These are phyloP conservation scores for Acromyrmex heyeri DNA, from an alignment of 1,140 invertebrate genomes.

Conservation along the genomic window DNA sequence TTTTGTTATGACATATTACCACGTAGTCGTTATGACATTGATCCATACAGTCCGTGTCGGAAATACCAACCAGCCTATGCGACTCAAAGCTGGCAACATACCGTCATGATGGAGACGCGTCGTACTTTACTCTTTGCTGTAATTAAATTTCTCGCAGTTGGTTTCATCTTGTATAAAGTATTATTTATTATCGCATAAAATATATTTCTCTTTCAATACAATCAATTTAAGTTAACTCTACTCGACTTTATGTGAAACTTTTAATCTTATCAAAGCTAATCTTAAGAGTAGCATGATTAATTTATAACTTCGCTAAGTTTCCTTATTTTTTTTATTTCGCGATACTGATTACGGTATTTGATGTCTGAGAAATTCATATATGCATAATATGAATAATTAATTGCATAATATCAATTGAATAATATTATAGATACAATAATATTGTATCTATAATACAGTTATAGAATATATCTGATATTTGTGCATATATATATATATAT, in stretches of 20 bases:
- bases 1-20: no score
- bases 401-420: not conserved
- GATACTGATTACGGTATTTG: not conserved
- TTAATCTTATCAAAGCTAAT: not conserved
- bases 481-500: no score
- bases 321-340: not conserved
- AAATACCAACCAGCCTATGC: not conserved
- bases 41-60: not conserved
- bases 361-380: not conserved
- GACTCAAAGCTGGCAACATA: constrained; percentile 3
- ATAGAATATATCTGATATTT: not conserved
- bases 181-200: constrained; percentile 4
- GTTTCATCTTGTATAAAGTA: not conserved
- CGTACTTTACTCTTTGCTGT: not conserved
- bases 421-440: no score
- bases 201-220: not conserved
- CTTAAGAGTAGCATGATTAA: not conserved
- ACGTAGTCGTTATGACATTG: not conserved
- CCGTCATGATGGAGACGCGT: not conserved
- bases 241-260: not conserved
- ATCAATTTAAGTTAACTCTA: not conserved
- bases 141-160: not conserved
- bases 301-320: not conserved
- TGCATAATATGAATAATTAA: not conserved
- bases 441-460: not conserved